Conservation (phyloP, 2,797 vertebrate species). For the Salmo trutta region DNA sequence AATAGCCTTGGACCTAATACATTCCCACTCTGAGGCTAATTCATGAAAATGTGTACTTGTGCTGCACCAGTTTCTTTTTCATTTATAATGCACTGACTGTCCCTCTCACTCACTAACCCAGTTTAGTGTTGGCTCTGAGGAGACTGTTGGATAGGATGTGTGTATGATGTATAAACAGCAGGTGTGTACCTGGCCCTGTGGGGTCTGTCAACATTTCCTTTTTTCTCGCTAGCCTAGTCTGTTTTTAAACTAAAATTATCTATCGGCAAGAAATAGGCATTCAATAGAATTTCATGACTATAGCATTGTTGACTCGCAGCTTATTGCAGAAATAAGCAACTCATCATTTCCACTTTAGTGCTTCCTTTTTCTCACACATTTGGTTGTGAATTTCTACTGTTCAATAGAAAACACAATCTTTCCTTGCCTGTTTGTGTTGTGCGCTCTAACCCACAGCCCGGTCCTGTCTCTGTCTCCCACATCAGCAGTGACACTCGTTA, state of each 20-base stretch:
- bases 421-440: background rate
- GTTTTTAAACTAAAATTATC: background rate
- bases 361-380: background rate
- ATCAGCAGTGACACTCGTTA: slow-evolving; percentile 42
- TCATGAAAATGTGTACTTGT: background rate
- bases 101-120: background rate
- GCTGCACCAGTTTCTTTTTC: background rate
- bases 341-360: background rate
- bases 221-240: background rate
- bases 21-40: background rate
- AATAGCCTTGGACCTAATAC: background rate
- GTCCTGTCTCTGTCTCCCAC: slow-evolving; percentile 44
- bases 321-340: background rate
- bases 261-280: background rate
- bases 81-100: background rate
- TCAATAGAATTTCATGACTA: background rate
- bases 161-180: background rate
- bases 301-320: background rate
- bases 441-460: background rate
- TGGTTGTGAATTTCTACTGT: background rate
- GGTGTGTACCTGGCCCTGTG: background rate
- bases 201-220: background rate
- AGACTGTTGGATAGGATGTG: background rate
- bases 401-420: background rate
- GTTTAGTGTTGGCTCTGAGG: background rate